These are phyloP conservation scores for Agriopis marginaria DNA, from an alignment of 2,888 invertebrate genomes.

Conservation along the genomic window DNA sequence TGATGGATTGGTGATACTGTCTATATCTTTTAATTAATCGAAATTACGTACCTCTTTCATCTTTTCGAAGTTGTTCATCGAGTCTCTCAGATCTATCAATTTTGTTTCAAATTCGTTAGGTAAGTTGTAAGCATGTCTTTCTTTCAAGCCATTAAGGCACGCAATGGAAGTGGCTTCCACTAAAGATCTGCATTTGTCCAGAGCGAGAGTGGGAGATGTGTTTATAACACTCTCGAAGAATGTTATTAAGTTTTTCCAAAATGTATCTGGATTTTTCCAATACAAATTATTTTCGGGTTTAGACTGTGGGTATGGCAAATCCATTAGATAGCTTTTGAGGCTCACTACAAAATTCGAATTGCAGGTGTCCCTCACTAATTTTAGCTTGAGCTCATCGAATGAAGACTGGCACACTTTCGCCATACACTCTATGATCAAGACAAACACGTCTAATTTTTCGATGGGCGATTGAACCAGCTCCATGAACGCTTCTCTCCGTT, in stretches of 20 bases:
- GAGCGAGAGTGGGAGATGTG: conserved; percentile 67
- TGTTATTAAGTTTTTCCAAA: conserved; percentile 69
- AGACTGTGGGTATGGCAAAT: conserved; percentile 61
- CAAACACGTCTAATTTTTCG: conserved; percentile 64
- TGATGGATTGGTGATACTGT: not conserved
- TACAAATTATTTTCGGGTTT: conserved; percentile 57
- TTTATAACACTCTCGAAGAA: conserved; percentile 70
- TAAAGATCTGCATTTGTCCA: conserved; percentile 66
- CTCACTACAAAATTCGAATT: conserved; percentile 66
- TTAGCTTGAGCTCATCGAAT: conserved; percentile 67
- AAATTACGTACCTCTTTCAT: conserved; percentile 55
- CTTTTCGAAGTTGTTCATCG: conserved; percentile 55
- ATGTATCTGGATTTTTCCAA: conserved; percentile 67
- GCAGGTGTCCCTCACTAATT: conserved; percentile 66
- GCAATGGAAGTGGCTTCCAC: conserved; percentile 62
- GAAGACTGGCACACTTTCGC: conserved; percentile 68
- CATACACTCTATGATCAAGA: conserved; percentile 71
- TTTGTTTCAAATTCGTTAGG: conserved; percentile 54
- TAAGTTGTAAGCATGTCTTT: conserved; percentile 58
- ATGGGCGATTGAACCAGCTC: conserved; percentile 62
- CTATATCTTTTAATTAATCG: not conserved
- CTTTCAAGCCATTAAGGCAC: conserved; percentile 62
- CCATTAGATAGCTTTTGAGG: conserved; percentile 66
- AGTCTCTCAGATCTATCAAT: conserved; percentile 57
- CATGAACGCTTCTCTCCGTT: conserved; percentile 63